Evolutionary conservation across 2,113 vertebrate genomes (phyloP), one percentile per base, ranked within the genome.

Genomic region (Xiphorhynchus elegans): DNA sequence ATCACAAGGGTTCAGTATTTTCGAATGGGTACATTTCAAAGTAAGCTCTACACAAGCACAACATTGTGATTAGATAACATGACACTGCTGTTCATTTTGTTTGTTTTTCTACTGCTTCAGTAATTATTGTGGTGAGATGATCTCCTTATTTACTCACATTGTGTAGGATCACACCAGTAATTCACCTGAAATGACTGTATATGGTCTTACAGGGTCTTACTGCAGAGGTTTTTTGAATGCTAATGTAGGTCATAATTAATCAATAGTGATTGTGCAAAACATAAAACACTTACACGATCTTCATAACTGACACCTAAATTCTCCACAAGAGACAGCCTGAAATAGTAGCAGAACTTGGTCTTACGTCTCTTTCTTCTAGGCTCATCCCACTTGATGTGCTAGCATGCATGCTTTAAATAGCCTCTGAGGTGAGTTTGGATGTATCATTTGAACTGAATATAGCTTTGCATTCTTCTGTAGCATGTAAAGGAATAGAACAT

Each of bases 231-330:
- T 40, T 73, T 85, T 28, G 33, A 93, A 86, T 96, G 79, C 79
- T 93, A 68, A 88, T 88, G 68, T 90, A 77, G 79, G 56, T 76
- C 64, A 39, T 94, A 91, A 96, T 95, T 96, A 96, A 96, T 94
- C 87, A 89, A 59, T 56, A 75, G 68, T 60, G 72, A 81, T 90
- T 73, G 56, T 93, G 55, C 37, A 83, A 91, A 93, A 20, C 39
- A 83, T 91, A 77, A 95, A 94, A 68, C 50, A 94, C 94, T 93
- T 95, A 55, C 90, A 67, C 63, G 35, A 59, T 85, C 53, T 81
- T 91, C 55, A 17, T 90, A 85, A 58, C 42, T 86, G 82, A 72
- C 87, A 88, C 50, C 81, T 77, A 66, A 90, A 88, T 74, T 74
- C 78, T 88, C 35, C 42, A n/a, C 37, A 46, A 70, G 33, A 94